Base-by-base conservation (phyloP, 2,797 vertebrate genomes). In the Ptychadena robeensis region DNA sequence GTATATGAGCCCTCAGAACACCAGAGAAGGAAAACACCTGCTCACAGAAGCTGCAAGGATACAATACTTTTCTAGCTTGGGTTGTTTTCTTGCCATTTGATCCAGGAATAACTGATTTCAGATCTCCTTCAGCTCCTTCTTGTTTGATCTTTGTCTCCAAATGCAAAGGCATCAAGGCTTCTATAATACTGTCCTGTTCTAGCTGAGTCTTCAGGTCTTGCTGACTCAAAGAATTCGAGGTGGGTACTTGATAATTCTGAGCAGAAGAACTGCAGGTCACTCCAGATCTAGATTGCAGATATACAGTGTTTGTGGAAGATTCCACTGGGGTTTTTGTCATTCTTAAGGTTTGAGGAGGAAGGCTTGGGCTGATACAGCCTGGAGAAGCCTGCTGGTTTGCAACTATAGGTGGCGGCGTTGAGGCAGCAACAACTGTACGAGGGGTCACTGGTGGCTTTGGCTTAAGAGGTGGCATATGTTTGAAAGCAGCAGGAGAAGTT, bases 21-120 rank as follows among this genome's bases (percentile, higher is more conserved):
- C 97, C 96, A 0, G 97, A 96, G 90, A 96, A 97, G 44, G 95
- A 85, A 12, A 98, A 98, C 31, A 97, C 96, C 89, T 98, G 96
- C 86, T 96, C 94, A 82, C 98, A 99, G 87, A 97, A 98, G 34
- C 96, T 96, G 78, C 98, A 99, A 0, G 96, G 96, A 82, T 95
- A 97, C 8, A 95, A 92, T 37, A 96, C 95, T 86, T 96, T 98
- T 11, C 92, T 95, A 87, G 72, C 91, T 77, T 82, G 90, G 0
- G 85, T 89, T 1, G 88, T 83, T 83, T 94, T 95, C 89, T 93
- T 94, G 89, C 87, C 88, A 0, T 92, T 74, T 0, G 88, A 91
- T 84, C 94, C 95, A 0, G 90, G 78, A 0, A 93, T 91, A 76
- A 93, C 90, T 82, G 91, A 92, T 88, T 94, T 94, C 78, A 93